phyloP scores from a whole-genome alignment of 2,113 vertebrate species.

The Lontra canadensis region DNA sequence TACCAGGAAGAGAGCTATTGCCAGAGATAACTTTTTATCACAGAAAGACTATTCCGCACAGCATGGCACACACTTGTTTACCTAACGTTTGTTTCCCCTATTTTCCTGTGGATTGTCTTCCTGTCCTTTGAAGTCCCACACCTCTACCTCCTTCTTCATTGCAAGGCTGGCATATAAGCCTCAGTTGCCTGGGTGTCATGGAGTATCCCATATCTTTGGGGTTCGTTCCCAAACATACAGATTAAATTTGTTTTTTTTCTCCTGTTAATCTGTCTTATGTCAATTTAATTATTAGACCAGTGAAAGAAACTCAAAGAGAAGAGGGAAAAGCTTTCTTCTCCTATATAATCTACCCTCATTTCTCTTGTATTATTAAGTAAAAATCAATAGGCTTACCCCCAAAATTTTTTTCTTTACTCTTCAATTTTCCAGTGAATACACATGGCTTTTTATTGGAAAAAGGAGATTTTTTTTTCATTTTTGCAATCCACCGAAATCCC shows the following conservation, averaged over 20 bases:
- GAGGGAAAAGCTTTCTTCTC: not conserved
- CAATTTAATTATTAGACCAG: not conserved
- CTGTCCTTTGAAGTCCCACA: not conserved
- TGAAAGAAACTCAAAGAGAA: not conserved
- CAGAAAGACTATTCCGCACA: not conserved
- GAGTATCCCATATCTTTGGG: not conserved
- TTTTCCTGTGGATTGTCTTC: not conserved
- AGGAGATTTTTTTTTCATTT: constrained; percentile 56
- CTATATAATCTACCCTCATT: constrained; percentile 37
- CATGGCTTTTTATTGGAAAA: constrained; percentile 41
- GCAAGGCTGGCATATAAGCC: not conserved
- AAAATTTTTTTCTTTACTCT: constrained; percentile 38
- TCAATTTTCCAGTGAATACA: constrained; percentile 62
- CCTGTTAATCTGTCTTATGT: not conserved
- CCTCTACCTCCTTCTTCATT: not conserved
- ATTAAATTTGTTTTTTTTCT: not conserved
- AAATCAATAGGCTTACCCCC: constrained; percentile 66
- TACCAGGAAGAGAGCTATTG: not conserved
- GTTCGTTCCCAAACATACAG: not conserved
- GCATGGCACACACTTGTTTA: not conserved
- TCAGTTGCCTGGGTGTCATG: not conserved
- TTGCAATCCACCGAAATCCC: constrained; percentile 65
- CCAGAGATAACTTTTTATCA: not conserved
- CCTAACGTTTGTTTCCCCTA: not conserved
- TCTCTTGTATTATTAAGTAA: constrained; percentile 68